phyloP scores from a whole-genome alignment of 2,797 vertebrate genomes.

The Balearica regulorum region DNA sequence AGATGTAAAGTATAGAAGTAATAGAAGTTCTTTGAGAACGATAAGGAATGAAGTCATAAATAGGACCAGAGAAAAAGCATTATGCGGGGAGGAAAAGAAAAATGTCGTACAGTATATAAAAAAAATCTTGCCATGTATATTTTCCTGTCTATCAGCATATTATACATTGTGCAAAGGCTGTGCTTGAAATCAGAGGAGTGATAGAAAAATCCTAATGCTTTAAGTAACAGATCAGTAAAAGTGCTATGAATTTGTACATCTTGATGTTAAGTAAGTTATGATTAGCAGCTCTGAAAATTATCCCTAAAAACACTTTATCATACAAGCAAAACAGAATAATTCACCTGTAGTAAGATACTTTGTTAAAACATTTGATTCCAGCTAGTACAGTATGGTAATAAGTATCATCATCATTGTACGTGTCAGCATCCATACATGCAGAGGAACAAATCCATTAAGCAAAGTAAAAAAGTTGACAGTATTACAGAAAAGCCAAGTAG shows the following conservation, averaged over 20 bases:
- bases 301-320: background rate
- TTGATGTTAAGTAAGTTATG: background rate
- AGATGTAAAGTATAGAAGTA: background rate
- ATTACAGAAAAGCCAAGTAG: background rate
- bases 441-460: background rate
- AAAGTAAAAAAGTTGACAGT: background rate
- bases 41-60: background rate
- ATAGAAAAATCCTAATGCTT: background rate
- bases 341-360: background rate
- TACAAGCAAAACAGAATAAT: background rate
- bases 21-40: background rate
- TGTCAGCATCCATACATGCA: accelerated
- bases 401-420: background rate
- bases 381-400: background rate
- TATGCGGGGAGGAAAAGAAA: background rate
- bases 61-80: background rate
- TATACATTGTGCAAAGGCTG: background rate
- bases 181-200: background rate
- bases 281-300: background rate
- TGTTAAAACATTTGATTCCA: background rate
- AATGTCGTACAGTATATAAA: background rate
- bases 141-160: background rate
- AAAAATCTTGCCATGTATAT: background rate
- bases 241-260: background rate
- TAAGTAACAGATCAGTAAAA: background rate